Base-by-base conservation (phyloP, 2,113 vertebrate species). In the Nesogale talazaci region DNA sequence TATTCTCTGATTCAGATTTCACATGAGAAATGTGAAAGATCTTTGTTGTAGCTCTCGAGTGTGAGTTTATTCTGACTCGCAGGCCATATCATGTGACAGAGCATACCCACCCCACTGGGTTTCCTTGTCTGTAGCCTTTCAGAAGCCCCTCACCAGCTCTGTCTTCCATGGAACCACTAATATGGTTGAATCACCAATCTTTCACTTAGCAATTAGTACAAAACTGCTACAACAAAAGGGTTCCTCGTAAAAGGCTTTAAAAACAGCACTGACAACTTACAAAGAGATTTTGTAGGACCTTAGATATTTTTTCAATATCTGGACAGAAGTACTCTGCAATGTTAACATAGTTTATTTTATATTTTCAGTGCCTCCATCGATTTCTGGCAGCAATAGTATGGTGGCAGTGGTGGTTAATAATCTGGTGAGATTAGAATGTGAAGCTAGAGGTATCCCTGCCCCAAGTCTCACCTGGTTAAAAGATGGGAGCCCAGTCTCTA, bases 381-480 rank as follows among this genome's bases (percentile, higher is more conserved):
- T 99, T 96, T 98, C 98, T 72, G 99, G 98, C 86, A 98, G 98
- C 88, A 98, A 97, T 63, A 98, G 98, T 12, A 97, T 90, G 75
- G 97, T 98, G 75, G 98, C 98, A 1, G 99, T 99, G 82, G 98
- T 99, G 87, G 98, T 99, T 70, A 99, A 99, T 91, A 98, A 99
- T 75, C 96, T 96, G 1, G 98, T 98, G 90, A 98, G 97, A 52
- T 97, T 99, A 95, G 98, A 99, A 92, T 99, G 99, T 95, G 99
- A 99, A 97, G 99, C 99, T 61, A 98, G 98, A 27, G 99, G 99
- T 4, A 98, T 99, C 91, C 99, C 99, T 6, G 94, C 91, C 27
- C 99, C 99, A 11, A 98, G 98, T 97, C 98, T 99, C 94, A 99
- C 99, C 0, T 99, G 99, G 99, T 95, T 99, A 63, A 99, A 99